Conservation (phyloP, 2,797 vertebrate species). For the Eutrigla gurnardus region DNA sequence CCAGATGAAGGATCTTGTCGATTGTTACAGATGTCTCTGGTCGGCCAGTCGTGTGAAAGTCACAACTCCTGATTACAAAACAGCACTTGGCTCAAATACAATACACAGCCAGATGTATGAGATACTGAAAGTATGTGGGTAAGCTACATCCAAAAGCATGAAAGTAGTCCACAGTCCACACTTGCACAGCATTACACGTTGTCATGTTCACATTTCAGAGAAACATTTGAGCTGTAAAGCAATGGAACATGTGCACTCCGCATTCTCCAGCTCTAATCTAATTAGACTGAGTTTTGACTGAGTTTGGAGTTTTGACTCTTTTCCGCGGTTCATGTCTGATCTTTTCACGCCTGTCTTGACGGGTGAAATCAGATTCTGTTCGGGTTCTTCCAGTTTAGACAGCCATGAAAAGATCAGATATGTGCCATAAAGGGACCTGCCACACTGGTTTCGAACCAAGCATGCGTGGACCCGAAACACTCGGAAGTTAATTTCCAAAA, state of each 20-base stretch:
- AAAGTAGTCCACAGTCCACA: neutral
- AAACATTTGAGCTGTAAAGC: neutral
- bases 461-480: neutral
- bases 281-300: conserved; percentile 25
- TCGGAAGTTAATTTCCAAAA: neutral
- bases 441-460: neutral
- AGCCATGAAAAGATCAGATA: conserved; percentile 45
- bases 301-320: conserved; percentile 1
- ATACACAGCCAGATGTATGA: neutral
- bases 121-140: neutral
- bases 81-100: neutral
- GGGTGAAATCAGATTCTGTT: neutral
- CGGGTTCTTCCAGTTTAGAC: conserved; percentile 23
- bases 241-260: neutral
- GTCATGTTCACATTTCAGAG: conserved; percentile 1
- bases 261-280: conserved; percentile 13
- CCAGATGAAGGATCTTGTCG: no score
- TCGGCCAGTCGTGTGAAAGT: no score
- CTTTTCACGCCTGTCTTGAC: conserved; percentile 45
- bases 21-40: no score
- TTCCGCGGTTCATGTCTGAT: conserved; percentile 39
- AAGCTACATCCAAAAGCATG: neutral
- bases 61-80: no score
- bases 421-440: conserved; percentile 7
- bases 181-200: neutral